Evolutionary conservation across 2,113 vertebrate species (phyloP).

Genomic region (Elgaria multicarinata): DNA sequence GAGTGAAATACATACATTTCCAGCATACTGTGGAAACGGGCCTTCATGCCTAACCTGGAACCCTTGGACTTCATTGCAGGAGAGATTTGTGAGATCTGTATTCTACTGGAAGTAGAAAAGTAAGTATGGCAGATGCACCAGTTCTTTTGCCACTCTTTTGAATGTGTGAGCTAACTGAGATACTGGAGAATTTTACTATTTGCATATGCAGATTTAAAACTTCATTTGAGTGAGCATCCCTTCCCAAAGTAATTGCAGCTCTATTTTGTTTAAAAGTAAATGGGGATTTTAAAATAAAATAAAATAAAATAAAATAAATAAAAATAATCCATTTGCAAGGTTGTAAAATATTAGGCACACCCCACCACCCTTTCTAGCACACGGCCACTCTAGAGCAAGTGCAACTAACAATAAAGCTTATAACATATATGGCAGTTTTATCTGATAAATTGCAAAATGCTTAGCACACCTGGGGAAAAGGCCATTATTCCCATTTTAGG

Average conservation of each 20-base stretch:
- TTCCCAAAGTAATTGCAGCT: background rate
- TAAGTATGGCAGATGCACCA: background rate
- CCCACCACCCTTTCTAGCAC: background rate
- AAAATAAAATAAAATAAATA: too few relatives aligned
- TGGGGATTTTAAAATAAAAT: background rate
- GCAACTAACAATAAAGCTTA: background rate
- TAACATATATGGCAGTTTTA: conserved; percentile 35
- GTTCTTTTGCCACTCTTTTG: background rate
- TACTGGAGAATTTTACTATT: background rate
- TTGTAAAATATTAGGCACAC: background rate
- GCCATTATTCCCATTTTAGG: conserved; percentile 28
- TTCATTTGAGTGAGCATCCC: background rate
- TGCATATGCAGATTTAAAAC: background rate
- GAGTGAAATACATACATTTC: background rate
- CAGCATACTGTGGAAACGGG: background rate
- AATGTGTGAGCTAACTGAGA: background rate
- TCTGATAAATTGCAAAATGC: conserved; percentile 22
- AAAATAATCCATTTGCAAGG: conserved; percentile 9
- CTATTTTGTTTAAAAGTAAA: background rate
- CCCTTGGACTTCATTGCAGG: background rate
- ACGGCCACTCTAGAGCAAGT: conserved; percentile 26
- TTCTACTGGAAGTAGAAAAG: background rate
- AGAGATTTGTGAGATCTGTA: background rate
- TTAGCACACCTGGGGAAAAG: conserved; percentile 39
- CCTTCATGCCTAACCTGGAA: background rate